A percentile compares a stretch with the other conserved stretches of the same genome.
These are phyloP conservation scores for Myotis lucifugus DNA, from an alignment of 2,113 vertebrate genomes.

Conservation along the genomic window DNA sequence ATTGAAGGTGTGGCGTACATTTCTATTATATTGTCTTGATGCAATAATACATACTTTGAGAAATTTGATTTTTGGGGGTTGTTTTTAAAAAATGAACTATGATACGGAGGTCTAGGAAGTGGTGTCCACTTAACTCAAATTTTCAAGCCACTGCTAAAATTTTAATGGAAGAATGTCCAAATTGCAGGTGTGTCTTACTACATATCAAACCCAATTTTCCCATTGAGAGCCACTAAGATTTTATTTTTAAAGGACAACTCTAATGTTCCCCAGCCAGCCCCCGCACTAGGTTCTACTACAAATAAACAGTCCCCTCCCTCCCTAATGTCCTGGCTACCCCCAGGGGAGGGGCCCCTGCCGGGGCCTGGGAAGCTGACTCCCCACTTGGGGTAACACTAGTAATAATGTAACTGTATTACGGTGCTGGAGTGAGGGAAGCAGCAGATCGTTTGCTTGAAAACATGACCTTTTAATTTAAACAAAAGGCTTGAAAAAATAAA, in stretches of 20 bases:
- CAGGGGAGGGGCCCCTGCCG: constrained; percentile 56
- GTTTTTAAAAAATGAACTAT: not conserved
- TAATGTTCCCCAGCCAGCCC: not conserved
- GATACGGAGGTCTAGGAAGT: not conserved
- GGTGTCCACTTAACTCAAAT: not conserved
- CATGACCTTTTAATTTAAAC: constrained; percentile 86
- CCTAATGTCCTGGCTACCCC: not conserved
- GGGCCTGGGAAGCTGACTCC: constrained; percentile 63
- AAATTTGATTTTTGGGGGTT: not conserved
- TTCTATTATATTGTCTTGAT: constrained; percentile 9
- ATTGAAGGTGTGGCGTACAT: not conserved
- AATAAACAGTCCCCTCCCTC: not conserved
- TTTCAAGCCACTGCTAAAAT: not conserved
- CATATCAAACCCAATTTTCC: not conserved
- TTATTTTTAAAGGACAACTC: not conserved
- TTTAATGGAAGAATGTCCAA: not conserved
- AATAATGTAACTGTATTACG: constrained; percentile 79
- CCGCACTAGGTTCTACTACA: not conserved
- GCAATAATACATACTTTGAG: not conserved
- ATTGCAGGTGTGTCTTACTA: not conserved
- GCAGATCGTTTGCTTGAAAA: constrained; percentile 80
- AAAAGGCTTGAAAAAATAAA: constrained; percentile 83
- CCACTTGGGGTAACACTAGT: constrained; percentile 59
- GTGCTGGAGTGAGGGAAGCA: constrained; percentile 70
- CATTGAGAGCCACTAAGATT: not conserved